Evolutionary conservation across 2,797 vertebrate genomes (phyloP).

Genomic region (Artibeus jamaicensis): DNA sequence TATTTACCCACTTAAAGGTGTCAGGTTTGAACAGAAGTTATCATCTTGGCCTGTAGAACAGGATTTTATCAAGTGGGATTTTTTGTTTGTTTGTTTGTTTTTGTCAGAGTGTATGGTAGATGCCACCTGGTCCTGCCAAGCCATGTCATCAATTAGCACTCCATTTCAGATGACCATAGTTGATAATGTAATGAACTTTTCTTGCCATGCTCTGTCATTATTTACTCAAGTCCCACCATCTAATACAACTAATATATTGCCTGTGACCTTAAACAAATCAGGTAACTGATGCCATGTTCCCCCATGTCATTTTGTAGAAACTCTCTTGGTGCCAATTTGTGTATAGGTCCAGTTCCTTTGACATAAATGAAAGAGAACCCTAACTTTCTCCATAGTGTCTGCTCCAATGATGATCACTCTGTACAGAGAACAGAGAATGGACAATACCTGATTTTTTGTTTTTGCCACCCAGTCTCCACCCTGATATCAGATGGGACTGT

Average conservation of each 20-base stretch:
- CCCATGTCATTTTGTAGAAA: not conserved
- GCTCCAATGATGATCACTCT: not conserved
- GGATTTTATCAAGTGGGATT: not conserved
- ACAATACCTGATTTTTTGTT: not conserved
- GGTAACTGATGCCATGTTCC: not conserved
- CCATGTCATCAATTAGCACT: not conserved
- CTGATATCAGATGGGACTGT: not conserved
- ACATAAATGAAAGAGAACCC: not conserved
- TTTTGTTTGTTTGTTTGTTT: no score
- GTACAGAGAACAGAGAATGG: not conserved
- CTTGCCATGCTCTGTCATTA: not conserved
- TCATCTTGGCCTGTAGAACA: not conserved
- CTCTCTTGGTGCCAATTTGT: not conserved
- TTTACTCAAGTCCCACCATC: not conserved
- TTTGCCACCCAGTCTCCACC: not conserved
- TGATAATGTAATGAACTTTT: not conserved
- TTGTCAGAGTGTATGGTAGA: not conserved
- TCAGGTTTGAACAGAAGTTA: not conserved
- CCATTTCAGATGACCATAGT: not conserved
- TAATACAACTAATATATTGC: not conserved
- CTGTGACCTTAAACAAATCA: not conserved
- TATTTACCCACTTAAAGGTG: not conserved
- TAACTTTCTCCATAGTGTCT: not conserved
- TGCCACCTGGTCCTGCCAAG: not conserved
- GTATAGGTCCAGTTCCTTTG: not conserved